Evolutionary conservation across 1,140 invertebrate genomes (phyloP), one percentile per base, ranked within the genome.

Genomic region (Coptotermes formosanus): DNA sequence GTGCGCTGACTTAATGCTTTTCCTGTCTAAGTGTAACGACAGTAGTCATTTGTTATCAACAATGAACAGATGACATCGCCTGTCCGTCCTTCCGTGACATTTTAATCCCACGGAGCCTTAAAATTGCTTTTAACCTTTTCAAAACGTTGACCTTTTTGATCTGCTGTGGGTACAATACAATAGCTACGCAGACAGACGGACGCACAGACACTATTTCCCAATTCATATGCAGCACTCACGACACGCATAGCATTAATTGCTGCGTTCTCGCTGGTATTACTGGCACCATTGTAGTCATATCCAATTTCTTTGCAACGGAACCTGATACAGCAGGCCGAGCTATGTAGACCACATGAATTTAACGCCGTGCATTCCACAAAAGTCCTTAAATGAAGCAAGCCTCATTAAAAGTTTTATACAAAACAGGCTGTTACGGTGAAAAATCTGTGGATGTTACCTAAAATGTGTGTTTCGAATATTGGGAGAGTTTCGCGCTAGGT

Each of bases 131-230:
- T 75, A 75, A 75, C 64, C 64, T 75, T 75, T 75, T 75, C 9
- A 75, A 75, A 75, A 75, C 64, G 25, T 75, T 75, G 64, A 75
- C 64, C 64, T 75, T 75, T 75, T 75, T 30, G 64, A 75, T 75
- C n/a, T 30, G 8, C 64, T n/a, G 64, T n/a, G 64, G 25, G 1
- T 75, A 64, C 19, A 64, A 19, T 8, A 64, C 59, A 75, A 75
- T n/a, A 75, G n/a, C 25, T 12, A 11, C 2, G n/a, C 9, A 75
- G 64, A n/a, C 64, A 30, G 25, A 30, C 64, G 64, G 64, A 75
- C 64, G n/a, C 8, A 75, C 25, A 6, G 64, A 2, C 25, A 30
- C 64, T 25, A 3, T 75, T 30, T 16, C n/a, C 64, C n/a, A 75
- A 75, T 75, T 75, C n/a, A 75, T 75, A 75, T 30, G 64, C 64